Evolutionary conservation across 2,888 invertebrate genomes (phyloP), one percentile per base, ranked within the genome.

Genomic region (Rhaphigaster nebulosa): DNA sequence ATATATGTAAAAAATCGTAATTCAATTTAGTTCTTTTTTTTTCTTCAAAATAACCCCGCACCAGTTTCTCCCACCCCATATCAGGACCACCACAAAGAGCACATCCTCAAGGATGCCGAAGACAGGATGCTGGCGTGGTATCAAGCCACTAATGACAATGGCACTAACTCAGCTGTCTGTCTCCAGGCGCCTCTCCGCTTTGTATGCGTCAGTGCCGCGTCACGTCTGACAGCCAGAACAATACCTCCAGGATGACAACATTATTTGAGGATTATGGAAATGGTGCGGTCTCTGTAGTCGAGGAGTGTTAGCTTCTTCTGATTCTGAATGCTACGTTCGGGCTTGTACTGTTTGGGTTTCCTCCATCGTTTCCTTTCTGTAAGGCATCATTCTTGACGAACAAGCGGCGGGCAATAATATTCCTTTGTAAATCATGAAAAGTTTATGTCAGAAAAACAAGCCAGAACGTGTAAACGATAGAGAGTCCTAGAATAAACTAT

Each of bases 211-310:
- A 84, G 45, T 41, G 18, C 26, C 84, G 84, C 84, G 45, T 84
- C 84, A 84, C 45, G 84, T 26, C 84, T 45, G 45, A 45, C 84
- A 50, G 84, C 84, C 45, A 80, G 41, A 38, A 76, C 45, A 84
- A 50, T 84, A 84, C 45, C 45, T 50, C 84, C 45, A 45, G 45
- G 84, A 84, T 84, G 84, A 84, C 84, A 84, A 84, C 84, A 84
- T 84, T 84, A 84, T 84, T 84, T 50, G 45, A 84, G 84, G 45
- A 84, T 84, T 84, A 84, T 84, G 84, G 84, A 84, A 84, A 84
- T 84, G 84, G 41, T 50, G 84, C 41, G 84, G 84, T 45, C 45
- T 84, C 84, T 45, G 84, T 84, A 84, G 84, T 84, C 84, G 45
- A 5, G 15, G 45, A 84, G 45, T 50, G 26, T 45, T 45, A 13